Base-by-base conservation (phyloP, 2,888 invertebrate genomes). In the Odontocolon sp. region DNA sequence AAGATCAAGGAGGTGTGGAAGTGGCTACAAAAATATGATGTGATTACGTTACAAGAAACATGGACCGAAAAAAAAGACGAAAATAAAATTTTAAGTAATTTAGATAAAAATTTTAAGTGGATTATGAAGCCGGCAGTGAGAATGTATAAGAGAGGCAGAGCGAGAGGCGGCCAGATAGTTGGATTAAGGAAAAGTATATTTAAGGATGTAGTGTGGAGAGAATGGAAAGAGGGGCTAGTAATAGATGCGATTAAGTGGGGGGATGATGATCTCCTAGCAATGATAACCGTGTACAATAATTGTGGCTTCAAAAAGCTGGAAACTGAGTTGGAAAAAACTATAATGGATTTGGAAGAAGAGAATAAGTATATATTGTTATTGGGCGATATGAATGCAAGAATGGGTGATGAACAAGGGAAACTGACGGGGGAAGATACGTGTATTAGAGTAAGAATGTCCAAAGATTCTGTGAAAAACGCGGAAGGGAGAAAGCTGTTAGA, bases 21-120 rank as follows among this genome's bases (percentile, higher is more conserved):
- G 2, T 72, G 67, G 56, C 9, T 72, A 1, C 21, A 57, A 14
- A 54, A 40, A 0, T 63, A 9, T 11, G 68, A 72, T 21, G 40
- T 77, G 1, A 61, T 73, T 6, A 36, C 57, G 1, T 11, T 73
- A 14, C 77, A 69, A 18, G 61, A 77, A 31, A 73, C 68, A 11
- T 77, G 74, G 68, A 8, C 50, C 5, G 79, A 75, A 28, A 52
- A 45, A 14, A 77, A 79, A 5, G n/a, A 77, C 3, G 64, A 70
- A 31, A 54, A 56, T n/a, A 57, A 14, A 26, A 6, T 61, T n/a
- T 16, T 52, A 2, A 36, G 33, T 5, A 38, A 4, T 1, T 21
- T 79, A 2, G 47, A 33, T 21, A 67, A 28, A 16, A 47, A 79
- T 4, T 79, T 36, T 36, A 36, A 28, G 11, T 77, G 61, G 66